Conservation (phyloP, 2,113 vertebrate species). For the Blennius ocellaris region DNA sequence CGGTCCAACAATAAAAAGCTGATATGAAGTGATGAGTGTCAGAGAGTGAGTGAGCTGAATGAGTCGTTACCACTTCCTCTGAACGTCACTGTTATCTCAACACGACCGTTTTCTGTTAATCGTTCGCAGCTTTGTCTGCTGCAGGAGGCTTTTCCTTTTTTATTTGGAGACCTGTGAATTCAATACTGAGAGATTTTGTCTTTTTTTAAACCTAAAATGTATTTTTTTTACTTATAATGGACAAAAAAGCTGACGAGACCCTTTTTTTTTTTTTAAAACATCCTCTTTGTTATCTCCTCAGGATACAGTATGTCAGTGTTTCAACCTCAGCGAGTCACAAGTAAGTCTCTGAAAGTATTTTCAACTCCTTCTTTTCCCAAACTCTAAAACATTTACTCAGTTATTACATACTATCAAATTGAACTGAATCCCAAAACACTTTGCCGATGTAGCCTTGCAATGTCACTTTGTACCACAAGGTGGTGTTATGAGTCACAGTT, state of each 20-base stretch:
- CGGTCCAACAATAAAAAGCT: no score
- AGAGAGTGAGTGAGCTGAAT: no score
- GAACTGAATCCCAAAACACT: no score
- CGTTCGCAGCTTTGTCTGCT: neutral
- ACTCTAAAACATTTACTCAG: neutral
- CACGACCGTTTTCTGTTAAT: constrained; percentile 22
- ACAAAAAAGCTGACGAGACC: neutral
- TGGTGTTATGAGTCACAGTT: no score
- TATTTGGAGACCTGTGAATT: neutral
- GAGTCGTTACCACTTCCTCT: constrained; percentile 63
- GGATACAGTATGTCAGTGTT: constrained; percentile 4
- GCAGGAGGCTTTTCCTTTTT: neutral
- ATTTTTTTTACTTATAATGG: no score
- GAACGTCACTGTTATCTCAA: constrained; percentile 34
- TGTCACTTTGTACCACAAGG: no score
- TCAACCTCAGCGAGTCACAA: neutral
- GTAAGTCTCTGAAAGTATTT: constrained; percentile 21
- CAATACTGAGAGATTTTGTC: no score
- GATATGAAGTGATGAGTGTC: no score
- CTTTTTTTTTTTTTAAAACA: no score
- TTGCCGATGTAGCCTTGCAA: no score
- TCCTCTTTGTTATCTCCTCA: constrained; percentile 14
- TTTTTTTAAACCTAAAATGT: no score
- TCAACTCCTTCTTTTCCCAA: neutral
- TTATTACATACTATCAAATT: no score